phyloP scores from a whole-genome alignment of 2,888 invertebrate genomes.

The Drosophila paramelanica region DNA sequence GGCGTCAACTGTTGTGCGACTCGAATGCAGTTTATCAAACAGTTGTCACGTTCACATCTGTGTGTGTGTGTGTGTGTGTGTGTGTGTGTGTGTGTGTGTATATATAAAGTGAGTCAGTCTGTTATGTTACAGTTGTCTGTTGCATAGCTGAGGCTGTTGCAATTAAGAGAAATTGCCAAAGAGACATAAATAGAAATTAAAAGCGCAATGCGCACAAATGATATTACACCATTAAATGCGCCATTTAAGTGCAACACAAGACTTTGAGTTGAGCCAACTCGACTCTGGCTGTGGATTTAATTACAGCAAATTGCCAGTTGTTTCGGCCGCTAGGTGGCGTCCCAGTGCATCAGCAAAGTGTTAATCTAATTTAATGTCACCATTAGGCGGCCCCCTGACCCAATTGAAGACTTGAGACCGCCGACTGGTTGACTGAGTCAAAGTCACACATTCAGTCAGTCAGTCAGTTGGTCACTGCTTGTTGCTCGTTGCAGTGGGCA shows the following conservation, averaged over 20 bases:
- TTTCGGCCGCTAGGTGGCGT: constrained; percentile 46
- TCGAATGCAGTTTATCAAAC: constrained; percentile 66
- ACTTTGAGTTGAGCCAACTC: constrained; percentile 7
- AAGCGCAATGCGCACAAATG: constrained; percentile 68
- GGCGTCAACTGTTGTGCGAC: constrained; percentile 67
- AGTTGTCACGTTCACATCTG: constrained; percentile 44
- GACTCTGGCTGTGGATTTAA: constrained; percentile 55
- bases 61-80: constrained; percentile 12
- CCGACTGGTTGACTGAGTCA: background rate
- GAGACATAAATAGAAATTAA: constrained; percentile 76
- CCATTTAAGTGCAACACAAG: constrained; percentile 76
- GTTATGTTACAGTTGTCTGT: constrained; percentile 16
- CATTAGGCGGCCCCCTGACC: constrained; percentile 66
- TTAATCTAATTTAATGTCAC: constrained; percentile 74
- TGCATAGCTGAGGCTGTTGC: constrained; percentile 41
- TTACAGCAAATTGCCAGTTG: constrained; percentile 73
- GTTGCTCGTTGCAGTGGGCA: constrained; percentile 42
- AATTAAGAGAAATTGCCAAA: constrained; percentile 67
- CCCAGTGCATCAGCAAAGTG: constrained; percentile 60
- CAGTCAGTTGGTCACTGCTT: constrained; percentile 21
- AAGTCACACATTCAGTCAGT: background rate
- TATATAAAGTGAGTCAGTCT: constrained; percentile 17
- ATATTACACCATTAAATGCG: constrained; percentile 79
- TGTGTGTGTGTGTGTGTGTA: constrained; percentile 15
- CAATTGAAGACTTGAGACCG: constrained; percentile 41